A percentile compares a stretch with the other conserved stretches of the same genome.
These are phyloP conservation scores for Drosophila crucigera DNA, from an alignment of 2,888 invertebrate genomes.

Conservation along the genomic window DNA sequence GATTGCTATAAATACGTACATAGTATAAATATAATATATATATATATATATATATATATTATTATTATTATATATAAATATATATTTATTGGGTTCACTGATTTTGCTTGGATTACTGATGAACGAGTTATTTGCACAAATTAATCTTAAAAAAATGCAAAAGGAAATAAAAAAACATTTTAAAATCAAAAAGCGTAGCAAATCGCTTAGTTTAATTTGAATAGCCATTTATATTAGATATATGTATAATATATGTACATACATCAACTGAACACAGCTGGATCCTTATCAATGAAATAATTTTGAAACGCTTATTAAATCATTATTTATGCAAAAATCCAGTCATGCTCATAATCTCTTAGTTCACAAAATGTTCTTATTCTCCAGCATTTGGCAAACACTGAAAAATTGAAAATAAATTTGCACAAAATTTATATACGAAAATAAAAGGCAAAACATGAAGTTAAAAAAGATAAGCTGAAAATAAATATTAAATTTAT, in stretches of 20 bases:
- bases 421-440: neutral
- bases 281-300: neutral
- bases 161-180: neutral
- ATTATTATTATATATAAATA: neutral
- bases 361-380: neutral
- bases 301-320: neutral
- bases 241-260: neutral
- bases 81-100: neutral
- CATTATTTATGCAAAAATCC: neutral
- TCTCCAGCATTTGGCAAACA: neutral
- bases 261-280: neutral
- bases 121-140: neutral
- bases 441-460: no score
- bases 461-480: no score
- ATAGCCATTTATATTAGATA: neutral
- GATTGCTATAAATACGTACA: neutral
- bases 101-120: neutral
- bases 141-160: neutral
- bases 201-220: neutral
- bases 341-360: neutral
- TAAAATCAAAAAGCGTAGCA: neutral
- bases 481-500: neutral
- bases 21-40: no score
- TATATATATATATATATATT: neutral
- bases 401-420: neutral